Conservation (phyloP, 64 coral and sea anemone genomes). For the Montipora cactus region DNA sequence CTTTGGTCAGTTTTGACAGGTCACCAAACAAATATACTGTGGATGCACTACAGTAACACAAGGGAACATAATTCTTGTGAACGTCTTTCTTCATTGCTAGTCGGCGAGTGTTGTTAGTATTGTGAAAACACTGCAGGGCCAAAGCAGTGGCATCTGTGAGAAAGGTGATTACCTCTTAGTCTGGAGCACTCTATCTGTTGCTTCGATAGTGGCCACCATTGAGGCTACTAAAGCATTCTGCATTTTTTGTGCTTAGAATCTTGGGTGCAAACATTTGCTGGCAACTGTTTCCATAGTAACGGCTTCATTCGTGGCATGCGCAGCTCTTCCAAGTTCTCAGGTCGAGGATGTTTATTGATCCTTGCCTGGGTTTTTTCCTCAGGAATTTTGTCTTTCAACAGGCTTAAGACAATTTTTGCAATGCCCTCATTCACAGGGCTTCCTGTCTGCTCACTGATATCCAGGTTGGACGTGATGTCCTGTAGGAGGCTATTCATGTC, state of each 20-base stretch:
- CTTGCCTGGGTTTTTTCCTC: neutral
- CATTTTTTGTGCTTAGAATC: constrained; percentile 25
- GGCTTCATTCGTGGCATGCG: constrained; percentile 14
- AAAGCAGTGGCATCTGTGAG: neutral
- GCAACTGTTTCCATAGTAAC: constrained; percentile 19
- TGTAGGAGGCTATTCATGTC: neutral
- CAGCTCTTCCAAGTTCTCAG: neutral
- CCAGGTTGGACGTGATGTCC: constrained; percentile 3
- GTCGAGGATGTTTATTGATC: neutral
- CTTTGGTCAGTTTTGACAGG: constrained; percentile 38
- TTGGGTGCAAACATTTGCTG: neutral
- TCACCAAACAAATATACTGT: constrained; percentile 20
- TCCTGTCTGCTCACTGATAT: constrained; percentile 25
- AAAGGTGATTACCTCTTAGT: neutral
- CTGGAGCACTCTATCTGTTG: neutral
- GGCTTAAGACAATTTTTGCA: neutral
- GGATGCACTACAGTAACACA: constrained; percentile 10
- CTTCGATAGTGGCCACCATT: neutral
- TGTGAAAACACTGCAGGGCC: neutral
- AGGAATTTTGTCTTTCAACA: neutral
- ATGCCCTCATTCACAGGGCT: neutral
- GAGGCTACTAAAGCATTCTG: neutral
- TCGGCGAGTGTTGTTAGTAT: neutral
- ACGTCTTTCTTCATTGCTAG: constrained; percentile 12
- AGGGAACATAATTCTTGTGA: constrained; percentile 10